phyloP scores from a whole-genome alignment of 2,888 invertebrate species.

The Plemyria rubiginata region DNA sequence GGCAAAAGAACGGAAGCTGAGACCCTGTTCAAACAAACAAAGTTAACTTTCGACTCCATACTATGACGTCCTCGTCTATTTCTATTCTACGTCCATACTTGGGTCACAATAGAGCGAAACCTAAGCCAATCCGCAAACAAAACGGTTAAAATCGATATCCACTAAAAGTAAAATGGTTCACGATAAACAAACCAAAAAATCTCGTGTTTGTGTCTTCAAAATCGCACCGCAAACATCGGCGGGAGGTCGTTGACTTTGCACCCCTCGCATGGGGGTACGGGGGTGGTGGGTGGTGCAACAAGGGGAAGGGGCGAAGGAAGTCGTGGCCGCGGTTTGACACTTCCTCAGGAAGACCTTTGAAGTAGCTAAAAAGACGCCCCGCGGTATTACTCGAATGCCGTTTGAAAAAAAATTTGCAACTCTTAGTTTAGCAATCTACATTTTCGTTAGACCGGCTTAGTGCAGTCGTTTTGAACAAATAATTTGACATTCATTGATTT shows the following conservation, averaged over 20 bases:
- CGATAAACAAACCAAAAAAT: constrained; percentile 68
- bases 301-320: constrained; percentile 62
- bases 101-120: constrained; percentile 22
- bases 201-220: constrained; percentile 77
- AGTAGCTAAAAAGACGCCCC: constrained; percentile 65
- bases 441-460: background rate
- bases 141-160: constrained; percentile 61
- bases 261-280: constrained; percentile 51
- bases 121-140: constrained; percentile 44
- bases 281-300: constrained; percentile 48
- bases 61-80: too few relatives aligned
- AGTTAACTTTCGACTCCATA: background rate
- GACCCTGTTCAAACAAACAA: background rate
- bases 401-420: too few relatives aligned
- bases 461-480: background rate
- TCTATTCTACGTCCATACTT: background rate
- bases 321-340: constrained; percentile 80
- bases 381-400: constrained; percentile 26
- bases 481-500: background rate
- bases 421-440: constrained; percentile 2
- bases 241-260: constrained; percentile 71
- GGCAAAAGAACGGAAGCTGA: too few relatives aligned
- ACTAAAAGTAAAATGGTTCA: constrained; percentile 56
- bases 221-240: constrained; percentile 76
- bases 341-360: constrained; percentile 84